A percentile compares a stretch with the other conserved stretches of the same genome.
Conservation (phyloP, 37 sponge, comb jelly and placozoan species). For the Lycopodina hypogea region DNA sequence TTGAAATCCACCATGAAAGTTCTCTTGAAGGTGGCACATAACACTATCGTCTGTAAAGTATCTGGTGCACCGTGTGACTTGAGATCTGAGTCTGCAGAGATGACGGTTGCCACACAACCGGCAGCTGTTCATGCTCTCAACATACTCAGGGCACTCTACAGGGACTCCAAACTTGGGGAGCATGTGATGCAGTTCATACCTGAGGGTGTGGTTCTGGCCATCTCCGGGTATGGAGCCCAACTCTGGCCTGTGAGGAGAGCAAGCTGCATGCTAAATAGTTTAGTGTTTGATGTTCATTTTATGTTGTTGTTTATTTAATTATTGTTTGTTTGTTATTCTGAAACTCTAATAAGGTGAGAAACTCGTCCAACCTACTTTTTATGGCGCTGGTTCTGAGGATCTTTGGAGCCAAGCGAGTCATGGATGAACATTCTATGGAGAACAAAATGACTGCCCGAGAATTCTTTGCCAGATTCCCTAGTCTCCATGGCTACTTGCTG, state of each 20-base stretch:
- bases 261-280: neutral
- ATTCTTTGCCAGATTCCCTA: conserved; percentile 80
- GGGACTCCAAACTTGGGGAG: conserved; percentile 74
- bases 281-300: neutral
- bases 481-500: conserved; percentile 49
- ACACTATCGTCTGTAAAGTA: neutral
- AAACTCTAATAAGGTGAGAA: conserved; percentile 57
- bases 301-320: neutral
- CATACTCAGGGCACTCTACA: conserved; percentile 73
- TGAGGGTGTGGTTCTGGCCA: conserved; percentile 55
- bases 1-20: conserved; percentile 29
- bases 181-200: conserved; percentile 67
- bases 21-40: conserved; percentile 34
- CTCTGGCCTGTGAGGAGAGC: conserved; percentile 74
- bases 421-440: conserved; percentile 73
- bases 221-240: conserved; percentile 54
- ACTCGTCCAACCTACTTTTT: conserved; percentile 79
- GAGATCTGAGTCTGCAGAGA: neutral
- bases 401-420: conserved; percentile 81
- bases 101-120: conserved; percentile 10
- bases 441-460: conserved; percentile 76
- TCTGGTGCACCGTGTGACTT: neutral
- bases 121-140: conserved; percentile 84
- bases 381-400: conserved; percentile 67
- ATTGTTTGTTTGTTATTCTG: neutral